Conservation (phyloP, 2,113 vertebrate species). For the Neolamprologus sp. region DNA sequence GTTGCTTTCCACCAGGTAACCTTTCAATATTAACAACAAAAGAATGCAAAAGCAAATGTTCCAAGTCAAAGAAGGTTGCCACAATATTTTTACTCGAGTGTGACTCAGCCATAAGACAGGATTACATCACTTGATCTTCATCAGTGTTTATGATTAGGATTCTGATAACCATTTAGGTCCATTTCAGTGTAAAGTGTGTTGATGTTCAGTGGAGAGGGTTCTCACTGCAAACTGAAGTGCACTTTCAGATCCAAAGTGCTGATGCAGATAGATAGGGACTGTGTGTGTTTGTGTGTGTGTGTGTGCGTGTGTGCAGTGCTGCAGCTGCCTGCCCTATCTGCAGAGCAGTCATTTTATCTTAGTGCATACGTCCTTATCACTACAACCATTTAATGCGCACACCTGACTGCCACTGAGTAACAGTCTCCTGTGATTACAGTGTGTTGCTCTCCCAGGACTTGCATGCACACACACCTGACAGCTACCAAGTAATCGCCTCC, state of each 20-base stretch:
- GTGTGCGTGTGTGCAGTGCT: background rate
- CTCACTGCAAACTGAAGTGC: background rate
- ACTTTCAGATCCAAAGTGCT: slow-evolving; percentile 12
- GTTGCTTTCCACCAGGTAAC: background rate
- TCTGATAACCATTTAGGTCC: background rate
- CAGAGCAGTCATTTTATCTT: slow-evolving; percentile 23
- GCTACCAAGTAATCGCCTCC: slow-evolving; percentile 45
- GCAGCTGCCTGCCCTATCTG: background rate
- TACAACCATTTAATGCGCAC: background rate
- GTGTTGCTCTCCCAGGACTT: slow-evolving; percentile 16
- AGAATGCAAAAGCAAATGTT: background rate
- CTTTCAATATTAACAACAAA: background rate
- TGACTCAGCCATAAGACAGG: background rate
- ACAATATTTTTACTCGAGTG: background rate
- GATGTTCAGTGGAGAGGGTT: background rate
- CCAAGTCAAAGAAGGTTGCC: background rate
- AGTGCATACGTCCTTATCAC: slow-evolving; percentile 24
- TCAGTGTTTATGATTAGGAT: background rate
- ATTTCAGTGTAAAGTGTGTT: background rate
- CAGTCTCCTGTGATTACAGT: slow-evolving; percentile 41
- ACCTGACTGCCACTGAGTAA: background rate
- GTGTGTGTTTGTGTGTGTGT: background rate
- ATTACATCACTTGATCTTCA: background rate
- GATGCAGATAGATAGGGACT: background rate
- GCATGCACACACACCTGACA: slow-evolving; percentile 7